phyloP scores from a whole-genome alignment of 2,113 vertebrate species.

The Aramus guarauna region DNA sequence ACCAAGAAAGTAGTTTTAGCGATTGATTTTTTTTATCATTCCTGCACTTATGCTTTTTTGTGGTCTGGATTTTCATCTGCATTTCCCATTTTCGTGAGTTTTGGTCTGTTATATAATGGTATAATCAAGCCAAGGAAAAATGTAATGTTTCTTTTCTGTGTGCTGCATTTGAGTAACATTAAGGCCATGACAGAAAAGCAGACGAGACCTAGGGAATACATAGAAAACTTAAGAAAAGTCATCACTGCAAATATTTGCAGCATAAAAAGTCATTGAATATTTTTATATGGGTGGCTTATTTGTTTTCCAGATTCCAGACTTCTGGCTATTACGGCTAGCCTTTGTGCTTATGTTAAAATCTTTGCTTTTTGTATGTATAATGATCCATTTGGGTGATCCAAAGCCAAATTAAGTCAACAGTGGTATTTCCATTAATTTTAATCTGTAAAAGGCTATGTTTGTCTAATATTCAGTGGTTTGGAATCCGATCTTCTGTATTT shows the following conservation, averaged over 20 bases:
- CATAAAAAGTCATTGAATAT: neutral
- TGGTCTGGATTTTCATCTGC: neutral
- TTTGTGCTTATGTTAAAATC: neutral
- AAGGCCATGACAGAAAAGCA: neutral
- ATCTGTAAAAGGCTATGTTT: neutral
- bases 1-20: neutral
- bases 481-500: neutral
- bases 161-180: slow-evolving; percentile 2
- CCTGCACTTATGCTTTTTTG: neutral
- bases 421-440: neutral
- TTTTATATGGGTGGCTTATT: neutral
- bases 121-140: slow-evolving; percentile 41
- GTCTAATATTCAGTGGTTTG: neutral
- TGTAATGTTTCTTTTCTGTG: neutral
- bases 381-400: neutral
- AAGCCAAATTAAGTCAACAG: neutral
- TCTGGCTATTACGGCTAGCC: neutral
- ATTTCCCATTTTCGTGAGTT: slow-evolving; percentile 37
- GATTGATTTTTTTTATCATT: neutral
- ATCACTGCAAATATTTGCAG: neutral
- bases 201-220: neutral
- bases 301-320: neutral
- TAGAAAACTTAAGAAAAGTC: neutral
- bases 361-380: neutral
- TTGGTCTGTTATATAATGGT: slow-evolving; percentile 60